Evolutionary conservation across 2,797 vertebrate genomes (phyloP).

Genomic region (Chaunax sp.): DNA sequence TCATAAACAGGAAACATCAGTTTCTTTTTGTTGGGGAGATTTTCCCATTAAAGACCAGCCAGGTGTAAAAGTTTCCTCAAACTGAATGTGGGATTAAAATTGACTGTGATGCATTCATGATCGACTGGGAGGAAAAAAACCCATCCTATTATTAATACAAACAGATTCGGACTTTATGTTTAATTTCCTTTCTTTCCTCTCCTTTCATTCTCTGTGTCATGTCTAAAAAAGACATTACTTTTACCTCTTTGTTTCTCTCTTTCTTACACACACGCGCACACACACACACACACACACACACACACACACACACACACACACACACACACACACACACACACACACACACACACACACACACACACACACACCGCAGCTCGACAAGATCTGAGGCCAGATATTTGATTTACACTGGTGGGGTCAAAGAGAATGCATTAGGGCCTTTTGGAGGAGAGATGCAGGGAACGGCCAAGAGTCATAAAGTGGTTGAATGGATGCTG

Average conservation of each 20-base stretch:
- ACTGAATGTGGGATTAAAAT: not conserved
- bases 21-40: not conserved
- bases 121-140: not conserved
- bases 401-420: constrained; percentile 81
- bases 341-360: constrained; percentile 1
- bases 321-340: constrained; percentile 35
- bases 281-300: constrained; percentile 29
- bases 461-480: constrained; percentile 74
- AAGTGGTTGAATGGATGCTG: constrained; percentile 78
- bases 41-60: not conserved
- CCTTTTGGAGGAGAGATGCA: constrained; percentile 69
- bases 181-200: constrained; percentile 7
- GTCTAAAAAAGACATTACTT: constrained; percentile 10
- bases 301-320: constrained; percentile 39
- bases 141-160: not conserved
- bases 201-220: constrained; percentile 2
- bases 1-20: constrained; percentile 3
- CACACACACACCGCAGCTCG: constrained; percentile 30
- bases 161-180: not conserved
- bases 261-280: not conserved
- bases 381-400: constrained; percentile 73
- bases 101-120: not conserved
- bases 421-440: constrained; percentile 85
- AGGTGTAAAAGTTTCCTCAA: not conserved
- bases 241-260: not conserved